These are phyloP conservation scores for Tenthredo amoena DNA, from an alignment of 2,888 invertebrate genomes.

Conservation along the genomic window DNA sequence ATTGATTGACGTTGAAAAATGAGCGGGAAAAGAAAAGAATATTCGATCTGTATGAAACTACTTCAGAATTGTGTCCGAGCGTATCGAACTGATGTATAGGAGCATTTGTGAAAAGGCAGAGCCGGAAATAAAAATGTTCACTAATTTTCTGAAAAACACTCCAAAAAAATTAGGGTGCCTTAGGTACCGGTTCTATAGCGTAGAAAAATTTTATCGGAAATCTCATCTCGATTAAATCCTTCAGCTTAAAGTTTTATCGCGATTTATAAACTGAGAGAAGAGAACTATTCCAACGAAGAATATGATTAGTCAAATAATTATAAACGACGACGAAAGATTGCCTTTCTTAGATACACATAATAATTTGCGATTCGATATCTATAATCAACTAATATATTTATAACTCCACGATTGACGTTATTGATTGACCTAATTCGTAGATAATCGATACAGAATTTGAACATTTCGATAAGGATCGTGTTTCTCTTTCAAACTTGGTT, in stretches of 20 bases:
- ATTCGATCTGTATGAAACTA: background rate
- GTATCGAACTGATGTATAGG: background rate
- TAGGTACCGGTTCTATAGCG: background rate
- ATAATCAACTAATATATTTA: background rate
- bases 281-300: background rate
- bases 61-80: background rate
- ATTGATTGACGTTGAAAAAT: conserved; percentile 12
- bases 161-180: background rate
- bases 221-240: background rate
- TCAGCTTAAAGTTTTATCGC: background rate
- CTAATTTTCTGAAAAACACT: background rate
- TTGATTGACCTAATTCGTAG: background rate
- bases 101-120: too few species aligned
- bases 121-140: background rate
- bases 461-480: background rate
- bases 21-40: background rate
- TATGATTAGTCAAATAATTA: background rate
- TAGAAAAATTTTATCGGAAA: background rate
- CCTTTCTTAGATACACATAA: background rate
- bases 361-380: background rate
- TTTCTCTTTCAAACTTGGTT: background rate
- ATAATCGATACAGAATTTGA: background rate
- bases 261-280: background rate
- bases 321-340: background rate
- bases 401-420: background rate